phyloP scores from a whole-genome alignment of 1,140 invertebrate species.

The Apis florea region DNA sequence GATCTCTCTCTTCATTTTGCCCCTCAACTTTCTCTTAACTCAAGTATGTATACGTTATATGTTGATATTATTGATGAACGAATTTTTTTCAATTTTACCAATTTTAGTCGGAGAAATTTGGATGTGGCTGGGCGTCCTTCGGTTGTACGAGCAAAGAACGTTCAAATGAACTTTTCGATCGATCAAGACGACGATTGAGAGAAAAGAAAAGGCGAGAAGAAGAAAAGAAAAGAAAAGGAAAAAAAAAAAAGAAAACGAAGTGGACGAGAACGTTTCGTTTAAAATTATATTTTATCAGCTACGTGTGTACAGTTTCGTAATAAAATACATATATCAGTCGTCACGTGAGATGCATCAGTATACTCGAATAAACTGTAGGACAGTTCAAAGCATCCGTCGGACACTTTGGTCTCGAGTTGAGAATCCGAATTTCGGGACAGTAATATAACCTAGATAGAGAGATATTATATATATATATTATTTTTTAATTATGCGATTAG shows the following conservation, averaged over 20 bases:
- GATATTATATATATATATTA: neutral
- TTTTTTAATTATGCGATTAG: too few species aligned
- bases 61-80: too few species aligned
- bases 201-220: neutral
- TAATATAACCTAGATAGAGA: slow-evolving; percentile 45
- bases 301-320: slow-evolving; percentile 29
- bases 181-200: neutral
- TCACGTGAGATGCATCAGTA: neutral
- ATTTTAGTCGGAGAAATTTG: slow-evolving; percentile 66
- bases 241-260: neutral
- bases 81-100: neutral
- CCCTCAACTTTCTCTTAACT: too few species aligned
- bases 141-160: slow-evolving; percentile 65
- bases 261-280: neutral
- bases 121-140: slow-evolving; percentile 68
- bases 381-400: slow-evolving; percentile 34
- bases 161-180: slow-evolving; percentile 42
- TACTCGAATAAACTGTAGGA: slow-evolving; percentile 41
- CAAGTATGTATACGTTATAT: too few species aligned
- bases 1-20: too few species aligned
- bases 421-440: slow-evolving; percentile 53
- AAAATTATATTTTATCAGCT: slow-evolving; percentile 35
- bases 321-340: slow-evolving; percentile 22
- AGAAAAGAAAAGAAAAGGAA: neutral
- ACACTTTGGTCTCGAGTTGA: slow-evolving; percentile 32